Evolutionary conservation across 2,113 vertebrate species (phyloP).

Genomic region (Falcunculus frontatus): DNA sequence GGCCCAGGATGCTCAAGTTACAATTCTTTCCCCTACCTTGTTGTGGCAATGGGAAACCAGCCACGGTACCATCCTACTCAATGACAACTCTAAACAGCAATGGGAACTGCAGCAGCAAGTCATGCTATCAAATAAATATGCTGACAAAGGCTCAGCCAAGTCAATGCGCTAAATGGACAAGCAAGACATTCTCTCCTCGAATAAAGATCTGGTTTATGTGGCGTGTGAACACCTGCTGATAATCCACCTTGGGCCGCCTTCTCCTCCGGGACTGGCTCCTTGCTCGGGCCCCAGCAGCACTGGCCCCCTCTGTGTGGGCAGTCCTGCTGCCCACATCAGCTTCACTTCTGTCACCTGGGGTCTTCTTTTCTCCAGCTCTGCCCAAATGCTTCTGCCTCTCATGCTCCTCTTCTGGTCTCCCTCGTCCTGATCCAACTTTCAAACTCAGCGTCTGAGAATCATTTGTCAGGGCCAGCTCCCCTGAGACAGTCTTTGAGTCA

Average conservation of each 20-base stretch:
- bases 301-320: conserved; percentile 61
- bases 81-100: conserved; percentile 29
- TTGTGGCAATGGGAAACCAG: not conserved
- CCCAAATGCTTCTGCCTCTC: conserved; percentile 26
- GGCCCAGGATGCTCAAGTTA: not conserved
- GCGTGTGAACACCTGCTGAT: conserved; percentile 86
- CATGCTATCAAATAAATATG: conserved; percentile 62
- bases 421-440: conserved; percentile 61
- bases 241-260: conserved; percentile 77
- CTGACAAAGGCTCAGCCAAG: not conserved
- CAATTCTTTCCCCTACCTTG: not conserved
- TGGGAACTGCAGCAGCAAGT: conserved; percentile 33
- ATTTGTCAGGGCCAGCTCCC: conserved; percentile 61
- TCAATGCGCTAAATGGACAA: conserved; percentile 85
- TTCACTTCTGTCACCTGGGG: conserved; percentile 55
- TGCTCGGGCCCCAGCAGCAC: conserved; percentile 38
- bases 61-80: not conserved
- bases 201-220: conserved; percentile 97
- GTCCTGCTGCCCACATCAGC: conserved; percentile 67
- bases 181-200: conserved; percentile 91
- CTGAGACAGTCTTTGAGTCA: conserved; percentile 57
- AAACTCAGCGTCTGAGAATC: conserved; percentile 54
- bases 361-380: conserved; percentile 58
- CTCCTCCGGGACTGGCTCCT: conserved; percentile 64
- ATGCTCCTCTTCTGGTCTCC: conserved; percentile 30